A percentile compares a stretch with the other conserved stretches of the same genome.
These are phyloP conservation scores for Sapayoa aenigma DNA, from an alignment of 2,113 vertebrate species.

Conservation along the genomic window DNA sequence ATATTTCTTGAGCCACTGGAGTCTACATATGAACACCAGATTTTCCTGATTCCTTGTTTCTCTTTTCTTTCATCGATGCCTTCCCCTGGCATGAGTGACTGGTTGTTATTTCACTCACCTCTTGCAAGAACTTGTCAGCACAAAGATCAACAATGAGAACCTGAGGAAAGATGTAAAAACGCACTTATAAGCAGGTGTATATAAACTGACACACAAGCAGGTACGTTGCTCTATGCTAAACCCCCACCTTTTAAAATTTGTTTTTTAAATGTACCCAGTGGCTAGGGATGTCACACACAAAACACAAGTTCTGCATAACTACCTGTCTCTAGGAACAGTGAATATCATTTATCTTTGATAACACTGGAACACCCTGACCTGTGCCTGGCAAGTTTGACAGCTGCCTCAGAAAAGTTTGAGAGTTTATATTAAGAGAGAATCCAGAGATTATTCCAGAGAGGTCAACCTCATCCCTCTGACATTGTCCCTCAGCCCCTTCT, in stretches of 20 bases:
- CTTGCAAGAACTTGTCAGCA: slow-evolving; percentile 88
- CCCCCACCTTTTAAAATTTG: background rate
- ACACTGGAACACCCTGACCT: background rate
- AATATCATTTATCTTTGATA: background rate
- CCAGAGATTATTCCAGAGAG: background rate
- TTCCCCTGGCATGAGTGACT: background rate
- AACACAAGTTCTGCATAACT: background rate
- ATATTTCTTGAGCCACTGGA: background rate
- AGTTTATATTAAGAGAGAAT: background rate
- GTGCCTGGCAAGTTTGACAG: background rate
- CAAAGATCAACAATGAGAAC: slow-evolving; percentile 98
- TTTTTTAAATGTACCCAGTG: background rate
- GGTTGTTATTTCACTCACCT: slow-evolving; percentile 81
- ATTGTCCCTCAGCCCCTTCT: background rate
- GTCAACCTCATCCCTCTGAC: background rate
- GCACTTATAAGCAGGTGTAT: background rate
- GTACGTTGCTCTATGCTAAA: background rate
- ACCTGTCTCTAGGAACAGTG: background rate
- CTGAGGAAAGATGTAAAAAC: slow-evolving; percentile 70
- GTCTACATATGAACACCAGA: background rate
- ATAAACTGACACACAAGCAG: background rate
- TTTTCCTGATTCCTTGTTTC: background rate
- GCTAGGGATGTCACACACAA: background rate
- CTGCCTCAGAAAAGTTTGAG: background rate
- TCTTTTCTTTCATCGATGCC: background rate